Evolutionary conservation across 2,113 vertebrate genomes (phyloP), one percentile per base, ranked within the genome.

Genomic region (Delphinapterus leucas): DNA sequence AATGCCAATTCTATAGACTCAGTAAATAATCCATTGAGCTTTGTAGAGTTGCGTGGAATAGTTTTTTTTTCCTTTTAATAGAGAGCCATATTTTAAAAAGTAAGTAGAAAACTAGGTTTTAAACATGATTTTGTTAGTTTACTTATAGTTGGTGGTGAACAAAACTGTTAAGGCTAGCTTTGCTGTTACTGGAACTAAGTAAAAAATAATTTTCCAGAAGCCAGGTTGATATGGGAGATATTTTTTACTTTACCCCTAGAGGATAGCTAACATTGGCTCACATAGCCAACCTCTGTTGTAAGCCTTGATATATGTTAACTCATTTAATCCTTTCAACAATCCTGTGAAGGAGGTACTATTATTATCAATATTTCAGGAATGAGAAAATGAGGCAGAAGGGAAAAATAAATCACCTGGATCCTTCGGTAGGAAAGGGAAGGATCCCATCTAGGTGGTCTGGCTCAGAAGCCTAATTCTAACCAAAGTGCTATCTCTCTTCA

Each of bases 61-160:
- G 81, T n/a, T 89, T 71, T 41, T 41, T 82, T 20, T 63, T 63
- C 13, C 89, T 94, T 90, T 33, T 41, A 65, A 23, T 21, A 81
- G 10, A 41, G 85, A 81, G 28, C 14, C 28, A 60, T 87, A 71
- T 81, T 73, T 81, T 38, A 28, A 17, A 8, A 95, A 82, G 13
- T 17, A 67, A 58, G 47, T n/a, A 94, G 41, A 67, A 94, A 63
- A 82, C 38, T 82, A 33, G 3, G 5, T 74, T 96, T 95, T 47
- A 96, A 95, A 93, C 1, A 38, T n/a, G 3, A 15, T 55, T 96
- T 92, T 79, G 8, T 80, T 86, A 58, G 15, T 79, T 77, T 97
- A 11, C 49, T 61, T 71, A 49, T 68, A 82, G 73, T 49, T 9
- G 71, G 10, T 28, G 2, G 6, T 76, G 13, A 41, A 25, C 1